These are phyloP conservation scores for Corticium candelabrum DNA, from an alignment of 37 sponge, comb jelly and placozoan species.

Conservation along the genomic window DNA sequence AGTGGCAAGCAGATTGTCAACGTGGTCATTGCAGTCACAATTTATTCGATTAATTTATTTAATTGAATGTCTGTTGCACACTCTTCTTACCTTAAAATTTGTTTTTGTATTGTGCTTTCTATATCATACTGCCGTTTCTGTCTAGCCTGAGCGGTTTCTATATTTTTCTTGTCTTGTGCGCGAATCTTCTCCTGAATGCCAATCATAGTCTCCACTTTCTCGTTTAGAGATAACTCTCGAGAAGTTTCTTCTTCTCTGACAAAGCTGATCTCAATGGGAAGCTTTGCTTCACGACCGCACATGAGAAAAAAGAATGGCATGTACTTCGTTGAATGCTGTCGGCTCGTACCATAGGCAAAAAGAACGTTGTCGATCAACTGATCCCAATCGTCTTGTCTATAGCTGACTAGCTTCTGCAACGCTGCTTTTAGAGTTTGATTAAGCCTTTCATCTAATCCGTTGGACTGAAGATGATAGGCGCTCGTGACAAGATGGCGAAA, in stretches of 20 bases:
- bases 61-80: no score
- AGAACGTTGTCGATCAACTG: neutral
- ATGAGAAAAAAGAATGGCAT: conserved; percentile 19
- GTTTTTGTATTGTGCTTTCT: neutral
- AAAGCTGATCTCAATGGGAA: neutral
- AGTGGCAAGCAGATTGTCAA: no score
- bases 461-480: conserved; percentile 35
- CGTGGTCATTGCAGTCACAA: no score
- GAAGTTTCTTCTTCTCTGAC: no score
- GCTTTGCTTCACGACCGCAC: conserved; percentile 11
- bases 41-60: no score
- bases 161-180: neutral
- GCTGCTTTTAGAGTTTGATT: conserved; percentile 21
- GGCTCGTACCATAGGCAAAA: neutral
- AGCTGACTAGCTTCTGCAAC: neutral
- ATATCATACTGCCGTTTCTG: conserved; percentile 21
- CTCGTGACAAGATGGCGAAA: conserved; percentile 10
- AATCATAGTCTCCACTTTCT: neutral
- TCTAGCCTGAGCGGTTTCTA: conserved; percentile 14
- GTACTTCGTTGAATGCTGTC: conserved; percentile 19
- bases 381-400: conserved; percentile 2
- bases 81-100: no score
- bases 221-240: neutral
- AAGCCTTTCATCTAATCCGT: conserved; percentile 27
- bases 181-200: neutral